Conservation (phyloP, 2,888 invertebrate species). For the Mechanitis messenoides region DNA sequence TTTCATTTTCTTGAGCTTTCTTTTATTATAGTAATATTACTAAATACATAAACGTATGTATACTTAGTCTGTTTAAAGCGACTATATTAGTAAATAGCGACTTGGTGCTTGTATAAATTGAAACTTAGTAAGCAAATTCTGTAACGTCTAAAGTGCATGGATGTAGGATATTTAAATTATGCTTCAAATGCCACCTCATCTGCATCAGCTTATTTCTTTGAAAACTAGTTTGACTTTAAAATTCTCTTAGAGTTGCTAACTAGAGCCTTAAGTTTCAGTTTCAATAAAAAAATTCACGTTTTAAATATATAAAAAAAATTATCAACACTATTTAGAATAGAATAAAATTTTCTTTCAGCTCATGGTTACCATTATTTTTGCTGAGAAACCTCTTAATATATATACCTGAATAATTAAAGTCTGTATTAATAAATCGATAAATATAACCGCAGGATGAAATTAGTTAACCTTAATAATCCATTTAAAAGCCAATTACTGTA, state of each 20-base stretch:
- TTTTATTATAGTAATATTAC: neutral
- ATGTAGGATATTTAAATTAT: conserved; percentile 21
- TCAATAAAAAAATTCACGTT: too few species aligned
- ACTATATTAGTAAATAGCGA: neutral
- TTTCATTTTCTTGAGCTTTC: neutral
- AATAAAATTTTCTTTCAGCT: too few species aligned
- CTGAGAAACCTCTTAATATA: too few species aligned
- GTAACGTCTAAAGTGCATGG: neutral
- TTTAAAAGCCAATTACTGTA: neutral
- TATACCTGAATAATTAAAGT: too few species aligned
- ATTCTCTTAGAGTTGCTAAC: neutral
- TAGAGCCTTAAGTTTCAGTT: too few species aligned
- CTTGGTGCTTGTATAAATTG: neutral
- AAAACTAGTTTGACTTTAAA: conserved; percentile 3
- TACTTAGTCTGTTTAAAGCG: neutral
- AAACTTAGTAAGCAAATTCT: neutral
- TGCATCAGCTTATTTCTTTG: conserved; percentile 19
- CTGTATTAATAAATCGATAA: too few species aligned
- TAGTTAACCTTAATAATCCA: too few species aligned
- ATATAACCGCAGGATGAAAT: too few species aligned
- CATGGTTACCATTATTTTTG: too few species aligned
- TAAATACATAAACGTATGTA: neutral
- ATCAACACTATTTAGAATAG: too few species aligned
- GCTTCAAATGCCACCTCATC: conserved; percentile 22
- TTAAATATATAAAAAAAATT: too few species aligned